A percentile compares a stretch with the other conserved stretches of the same genome.
Conservation (phyloP, 92 coral and sea anemone species). For the Heliopora coerulea region DNA sequence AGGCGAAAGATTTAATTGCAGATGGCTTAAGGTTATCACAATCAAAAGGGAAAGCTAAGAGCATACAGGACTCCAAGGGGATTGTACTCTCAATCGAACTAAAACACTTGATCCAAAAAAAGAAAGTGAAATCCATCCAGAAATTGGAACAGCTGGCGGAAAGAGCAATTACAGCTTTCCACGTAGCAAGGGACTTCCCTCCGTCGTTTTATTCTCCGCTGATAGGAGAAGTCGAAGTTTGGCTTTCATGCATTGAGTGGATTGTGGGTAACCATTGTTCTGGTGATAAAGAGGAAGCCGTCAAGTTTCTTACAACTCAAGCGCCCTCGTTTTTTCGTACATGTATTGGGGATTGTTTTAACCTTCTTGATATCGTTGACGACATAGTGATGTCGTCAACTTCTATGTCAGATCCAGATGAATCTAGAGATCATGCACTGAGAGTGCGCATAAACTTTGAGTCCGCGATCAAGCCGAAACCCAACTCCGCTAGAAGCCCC, state of each 20-base stretch:
- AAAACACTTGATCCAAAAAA: constrained; percentile 8
- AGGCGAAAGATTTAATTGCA: constrained; percentile 63
- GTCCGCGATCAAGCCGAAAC: constrained; percentile 45
- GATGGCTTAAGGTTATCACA: constrained; percentile 55
- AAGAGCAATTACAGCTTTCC: constrained; percentile 54
- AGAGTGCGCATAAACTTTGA: constrained; percentile 55
- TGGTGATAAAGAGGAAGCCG: constrained; percentile 57
- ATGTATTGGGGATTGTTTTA: constrained; percentile 70
- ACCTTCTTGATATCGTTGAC: constrained; percentile 69
- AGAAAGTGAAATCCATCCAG: constrained; percentile 38
- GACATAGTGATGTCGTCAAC: constrained; percentile 57
- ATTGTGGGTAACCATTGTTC: constrained; percentile 56
- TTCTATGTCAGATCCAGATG: constrained; percentile 63
- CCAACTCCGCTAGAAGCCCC: constrained; percentile 4
- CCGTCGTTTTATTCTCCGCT: constrained; percentile 71
- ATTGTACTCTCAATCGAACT: constrained; percentile 54
- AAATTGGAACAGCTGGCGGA: constrained; percentile 55
- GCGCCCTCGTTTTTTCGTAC: constrained; percentile 74
- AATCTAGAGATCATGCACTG: constrained; percentile 54
- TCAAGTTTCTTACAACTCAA: constrained; percentile 54
- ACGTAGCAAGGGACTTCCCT: constrained; percentile 70
- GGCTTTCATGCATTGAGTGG: constrained; percentile 80
- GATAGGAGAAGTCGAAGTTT: constrained; percentile 81
- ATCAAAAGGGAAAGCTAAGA: constrained; percentile 38
- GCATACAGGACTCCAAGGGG: constrained; percentile 65